A percentile compares a stretch with the other conserved stretches of the same genome.
Evolutionary conservation across 2,888 invertebrate species (phyloP).

Genomic region (Amiota minor): DNA sequence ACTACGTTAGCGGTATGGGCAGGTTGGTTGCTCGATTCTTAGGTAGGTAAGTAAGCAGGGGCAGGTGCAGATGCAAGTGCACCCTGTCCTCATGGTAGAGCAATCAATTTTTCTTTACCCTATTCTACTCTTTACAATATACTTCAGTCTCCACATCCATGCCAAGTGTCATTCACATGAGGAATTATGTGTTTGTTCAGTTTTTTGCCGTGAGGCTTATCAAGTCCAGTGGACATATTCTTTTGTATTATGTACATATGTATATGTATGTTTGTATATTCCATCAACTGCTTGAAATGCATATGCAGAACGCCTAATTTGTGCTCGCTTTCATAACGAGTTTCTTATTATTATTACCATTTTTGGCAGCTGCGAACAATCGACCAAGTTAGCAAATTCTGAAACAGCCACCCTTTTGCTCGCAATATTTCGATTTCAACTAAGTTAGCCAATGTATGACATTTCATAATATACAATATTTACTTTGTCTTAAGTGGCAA

Average conservation of each 20-base stretch:
- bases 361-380: conserved; percentile 22
- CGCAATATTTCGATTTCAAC: too few species aligned
- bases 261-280: background rate
- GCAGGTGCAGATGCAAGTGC: conserved; percentile 51
- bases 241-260: background rate
- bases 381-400: background rate
- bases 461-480: too few species aligned
- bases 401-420: background rate
- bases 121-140: conserved; percentile 42
- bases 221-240: conserved; percentile 5
- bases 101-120: conserved; percentile 4
- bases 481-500: conserved; percentile 17
- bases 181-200: conserved; percentile 61
- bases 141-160: conserved; percentile 30
- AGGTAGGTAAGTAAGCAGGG: conserved; percentile 29
- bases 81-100: conserved; percentile 13
- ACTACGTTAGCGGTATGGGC: conserved; percentile 11
- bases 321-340: conserved; percentile 52
- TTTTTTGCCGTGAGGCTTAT: conserved; percentile 51
- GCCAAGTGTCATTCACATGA: conserved; percentile 36
- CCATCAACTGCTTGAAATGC: background rate
- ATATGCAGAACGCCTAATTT: conserved; percentile 51
- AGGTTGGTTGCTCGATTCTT: too few species aligned
- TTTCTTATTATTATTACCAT: conserved; percentile 54
- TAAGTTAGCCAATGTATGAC: too few species aligned